Conservation (phyloP, 1,140 invertebrate species). For the Kradibia gibbosae region DNA sequence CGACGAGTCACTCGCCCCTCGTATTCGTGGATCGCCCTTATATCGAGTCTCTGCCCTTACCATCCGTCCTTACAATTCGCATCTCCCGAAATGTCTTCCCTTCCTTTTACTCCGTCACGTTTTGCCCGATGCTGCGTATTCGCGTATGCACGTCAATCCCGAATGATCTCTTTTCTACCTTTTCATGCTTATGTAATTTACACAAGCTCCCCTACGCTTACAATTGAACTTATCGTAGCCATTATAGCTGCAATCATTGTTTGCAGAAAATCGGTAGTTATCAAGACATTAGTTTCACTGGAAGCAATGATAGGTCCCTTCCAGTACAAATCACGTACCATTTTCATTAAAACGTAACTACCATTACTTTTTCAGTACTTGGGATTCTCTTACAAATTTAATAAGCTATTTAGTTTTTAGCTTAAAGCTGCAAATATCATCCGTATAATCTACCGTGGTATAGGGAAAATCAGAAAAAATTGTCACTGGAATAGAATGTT, state of each 20-base stretch:
- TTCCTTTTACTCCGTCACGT: not conserved
- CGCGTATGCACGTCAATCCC: not conserved
- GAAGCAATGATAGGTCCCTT: too few relatives aligned
- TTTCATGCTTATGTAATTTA: conserved; percentile 3
- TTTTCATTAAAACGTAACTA: not conserved
- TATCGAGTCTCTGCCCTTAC: not conserved
- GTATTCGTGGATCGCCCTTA: conserved; percentile 17
- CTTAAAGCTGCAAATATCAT: too few relatives aligned
- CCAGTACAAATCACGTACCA: not conserved
- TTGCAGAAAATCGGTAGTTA: not conserved
- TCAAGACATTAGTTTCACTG: not conserved
- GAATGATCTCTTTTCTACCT: not conserved
- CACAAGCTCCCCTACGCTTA: not conserved
- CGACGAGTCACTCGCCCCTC: conserved; percentile 33
- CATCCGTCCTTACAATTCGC: not conserved
- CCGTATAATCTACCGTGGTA: too few relatives aligned
- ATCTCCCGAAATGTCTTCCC: not conserved
- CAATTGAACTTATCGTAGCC: not conserved
- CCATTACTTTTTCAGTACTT: not conserved
- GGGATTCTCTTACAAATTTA: too few relatives aligned
- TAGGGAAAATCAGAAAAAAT: conserved; percentile 5
- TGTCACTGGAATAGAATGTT: too few relatives aligned
- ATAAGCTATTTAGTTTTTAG: too few relatives aligned
- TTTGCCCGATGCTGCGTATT: not conserved
- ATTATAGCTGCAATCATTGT: not conserved